Evolutionary conservation across 30 jellyfish, hydroid and myxozoan species (phyloP).

Genomic region (Hydractinia symbiolongicarpus): DNA sequence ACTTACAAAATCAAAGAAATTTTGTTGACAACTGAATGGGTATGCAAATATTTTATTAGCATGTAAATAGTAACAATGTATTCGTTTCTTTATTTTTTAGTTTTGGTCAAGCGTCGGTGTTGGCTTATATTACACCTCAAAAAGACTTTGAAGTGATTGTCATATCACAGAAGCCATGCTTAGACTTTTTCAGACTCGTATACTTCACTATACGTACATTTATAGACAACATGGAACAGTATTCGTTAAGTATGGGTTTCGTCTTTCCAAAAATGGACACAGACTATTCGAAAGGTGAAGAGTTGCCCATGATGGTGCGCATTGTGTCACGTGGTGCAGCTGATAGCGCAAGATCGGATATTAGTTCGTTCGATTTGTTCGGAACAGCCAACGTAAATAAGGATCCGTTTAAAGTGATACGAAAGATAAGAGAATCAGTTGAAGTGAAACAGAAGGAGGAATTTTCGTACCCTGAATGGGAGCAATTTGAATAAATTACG

Average conservation of each 20-base stretch:
- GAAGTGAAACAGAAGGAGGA: conserved; percentile 34
- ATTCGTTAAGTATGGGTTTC: conserved; percentile 73
- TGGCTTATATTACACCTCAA: conserved; percentile 64
- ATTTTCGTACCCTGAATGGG: conserved; percentile 24
- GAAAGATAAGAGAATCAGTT: conserved; percentile 37
- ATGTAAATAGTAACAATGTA: no score
- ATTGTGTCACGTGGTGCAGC: conserved; percentile 71
- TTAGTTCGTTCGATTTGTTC: conserved; percentile 74
- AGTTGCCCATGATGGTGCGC: conserved; percentile 59
- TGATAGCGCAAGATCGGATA: conserved; percentile 67
- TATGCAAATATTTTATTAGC: no score
- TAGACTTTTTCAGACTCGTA: conserved; percentile 54
- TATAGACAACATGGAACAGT: conserved; percentile 61
- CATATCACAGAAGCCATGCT: conserved; percentile 48
- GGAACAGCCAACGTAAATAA: conserved; percentile 91
- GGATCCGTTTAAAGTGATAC: conserved; percentile 66
- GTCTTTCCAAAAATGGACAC: conserved; percentile 73
- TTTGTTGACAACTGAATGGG: no score
- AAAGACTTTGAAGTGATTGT: conserved; percentile 63
- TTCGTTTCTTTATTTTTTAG: background rate
- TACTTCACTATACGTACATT: conserved; percentile 61
- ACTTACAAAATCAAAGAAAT: no score
- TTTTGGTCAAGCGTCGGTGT: conserved; percentile 18
- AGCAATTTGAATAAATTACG: background rate
- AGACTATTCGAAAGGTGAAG: conserved; percentile 29